Evolutionary conservation across 23 tunicate species (phyloP).

Genomic region (Trididemnum nubilum): DNA sequence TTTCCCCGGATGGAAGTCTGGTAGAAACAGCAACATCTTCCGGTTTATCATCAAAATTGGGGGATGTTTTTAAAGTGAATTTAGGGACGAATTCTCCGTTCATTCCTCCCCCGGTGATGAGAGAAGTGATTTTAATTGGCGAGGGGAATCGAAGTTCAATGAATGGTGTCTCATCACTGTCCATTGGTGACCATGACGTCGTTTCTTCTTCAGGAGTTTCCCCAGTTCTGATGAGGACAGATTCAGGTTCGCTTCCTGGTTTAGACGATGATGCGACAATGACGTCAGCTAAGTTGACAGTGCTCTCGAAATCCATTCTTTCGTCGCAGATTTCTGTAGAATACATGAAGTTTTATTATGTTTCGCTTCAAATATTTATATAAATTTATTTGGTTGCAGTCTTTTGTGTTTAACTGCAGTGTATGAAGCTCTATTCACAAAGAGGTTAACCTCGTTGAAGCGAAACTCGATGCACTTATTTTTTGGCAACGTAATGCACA

Average conservation of each 20-base stretch:
- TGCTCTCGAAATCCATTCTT: constrained; percentile 46
- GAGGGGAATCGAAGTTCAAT: constrained; percentile 49
- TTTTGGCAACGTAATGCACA: too few species aligned
- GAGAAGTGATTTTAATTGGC: constrained; percentile 50
- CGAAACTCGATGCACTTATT: too few species aligned
- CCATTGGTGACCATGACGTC: constrained; percentile 63
- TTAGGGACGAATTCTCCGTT: constrained; percentile 49
- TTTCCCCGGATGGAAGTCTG: constrained; percentile 8
- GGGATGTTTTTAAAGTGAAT: constrained; percentile 46
- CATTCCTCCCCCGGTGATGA: constrained; percentile 48
- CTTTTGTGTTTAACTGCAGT: too few species aligned
- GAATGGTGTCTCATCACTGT: constrained; percentile 55
- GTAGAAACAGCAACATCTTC: constrained; percentile 34
- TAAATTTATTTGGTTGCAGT: background rate
- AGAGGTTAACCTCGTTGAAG: too few species aligned
- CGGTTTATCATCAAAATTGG: constrained; percentile 1
- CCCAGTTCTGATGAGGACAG: constrained; percentile 3
- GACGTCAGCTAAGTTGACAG: constrained; percentile 3
- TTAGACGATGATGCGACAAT: constrained; percentile 54
- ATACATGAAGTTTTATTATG: background rate
- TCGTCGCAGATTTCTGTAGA: constrained; percentile 62
- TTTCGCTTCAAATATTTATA: background rate
- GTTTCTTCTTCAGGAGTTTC: constrained; percentile 1
- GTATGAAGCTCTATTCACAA: too few species aligned
- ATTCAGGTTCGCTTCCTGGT: constrained; percentile 35